phyloP scores from a whole-genome alignment of 2,797 vertebrate genomes.

The Manis javanica region DNA sequence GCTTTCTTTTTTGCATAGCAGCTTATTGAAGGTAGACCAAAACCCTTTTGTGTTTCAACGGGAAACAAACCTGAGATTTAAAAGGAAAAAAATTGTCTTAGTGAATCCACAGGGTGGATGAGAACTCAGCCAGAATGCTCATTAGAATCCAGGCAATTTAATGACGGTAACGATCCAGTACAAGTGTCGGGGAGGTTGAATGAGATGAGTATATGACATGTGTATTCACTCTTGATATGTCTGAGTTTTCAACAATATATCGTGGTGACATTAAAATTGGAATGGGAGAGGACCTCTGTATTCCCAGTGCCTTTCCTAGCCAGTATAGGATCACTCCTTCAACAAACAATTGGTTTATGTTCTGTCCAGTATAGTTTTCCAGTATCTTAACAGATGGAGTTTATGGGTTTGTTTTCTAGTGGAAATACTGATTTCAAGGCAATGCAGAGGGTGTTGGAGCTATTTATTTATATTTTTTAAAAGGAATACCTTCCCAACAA shows the following conservation, averaged over 20 bases:
- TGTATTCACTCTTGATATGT: conserved; percentile 25
- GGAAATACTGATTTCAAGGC: conserved; percentile 68
- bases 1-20: conserved; percentile 24
- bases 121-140: conserved; percentile 16
- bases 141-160: conserved; percentile 69
- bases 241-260: conserved; percentile 60
- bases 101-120: conserved; percentile 49
- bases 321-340: not conserved
- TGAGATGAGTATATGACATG: conserved; percentile 50
- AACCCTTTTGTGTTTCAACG: not conserved
- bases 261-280: conserved; percentile 42
- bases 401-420: conserved; percentile 62
- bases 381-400: conserved; percentile 50
- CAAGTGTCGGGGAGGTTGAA: conserved; percentile 60
- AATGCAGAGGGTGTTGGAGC: conserved; percentile 44
- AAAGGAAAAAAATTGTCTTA: conserved; percentile 24
- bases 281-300: conserved; percentile 48
- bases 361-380: conserved; percentile 46
- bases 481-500: conserved; percentile 77
- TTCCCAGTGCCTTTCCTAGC: conserved; percentile 42
- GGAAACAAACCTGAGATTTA: conserved; percentile 33
- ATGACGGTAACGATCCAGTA: conserved; percentile 24
- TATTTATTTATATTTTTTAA: conserved; percentile 62
- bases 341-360: not conserved
- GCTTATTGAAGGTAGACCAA: not conserved